A percentile compares a stretch with the other conserved stretches of the same genome.
Evolutionary conservation across 53 echinoderm and acorn worm genomes (phyloP).

Genomic region (Luidia sarsii): DNA sequence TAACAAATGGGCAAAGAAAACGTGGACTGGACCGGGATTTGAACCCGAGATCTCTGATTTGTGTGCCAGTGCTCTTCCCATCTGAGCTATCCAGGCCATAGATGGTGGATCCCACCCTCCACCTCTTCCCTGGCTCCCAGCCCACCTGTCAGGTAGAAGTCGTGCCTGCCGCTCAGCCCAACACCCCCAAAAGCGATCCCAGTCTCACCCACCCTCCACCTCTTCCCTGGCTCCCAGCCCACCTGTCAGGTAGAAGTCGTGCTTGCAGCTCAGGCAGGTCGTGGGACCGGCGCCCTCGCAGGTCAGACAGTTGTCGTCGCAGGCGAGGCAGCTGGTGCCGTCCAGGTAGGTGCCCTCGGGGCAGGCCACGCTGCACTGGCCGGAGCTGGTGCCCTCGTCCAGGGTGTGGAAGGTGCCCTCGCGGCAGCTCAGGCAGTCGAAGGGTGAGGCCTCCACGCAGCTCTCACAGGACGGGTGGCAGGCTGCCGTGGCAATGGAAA

Average conservation of each 20-base stretch:
- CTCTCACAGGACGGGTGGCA: conserved; percentile 81
- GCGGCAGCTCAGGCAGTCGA: conserved; percentile 67
- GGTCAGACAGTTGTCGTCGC: conserved; percentile 54
- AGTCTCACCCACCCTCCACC: too few relatives aligned
- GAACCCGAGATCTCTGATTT: too few relatives aligned
- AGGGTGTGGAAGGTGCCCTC: neutral
- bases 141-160: conserved; percentile 45
- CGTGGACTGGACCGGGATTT: too few relatives aligned
- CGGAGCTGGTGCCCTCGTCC: neutral
- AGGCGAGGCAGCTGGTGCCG: conserved; percentile 7
- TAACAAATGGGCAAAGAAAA: too few relatives aligned
- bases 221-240: neutral
- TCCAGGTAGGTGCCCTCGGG: conserved; percentile 58
- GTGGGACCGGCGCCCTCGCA: conserved; percentile 42
- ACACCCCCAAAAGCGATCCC: too few relatives aligned
- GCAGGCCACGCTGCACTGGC: conserved; percentile 62
- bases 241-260: conserved; percentile 44
- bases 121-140: neutral
- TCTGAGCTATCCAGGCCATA: too few relatives aligned
- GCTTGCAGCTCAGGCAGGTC: conserved; percentile 59
- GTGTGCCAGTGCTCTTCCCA: too few relatives aligned
- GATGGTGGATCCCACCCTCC: neutral
- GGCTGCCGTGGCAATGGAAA: too few relatives aligned
- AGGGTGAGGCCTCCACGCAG: conserved; percentile 55
- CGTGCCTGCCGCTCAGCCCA: conserved; percentile 53